Conservation (phyloP, 2,113 vertebrate species). For the Trogon melanurus region DNA sequence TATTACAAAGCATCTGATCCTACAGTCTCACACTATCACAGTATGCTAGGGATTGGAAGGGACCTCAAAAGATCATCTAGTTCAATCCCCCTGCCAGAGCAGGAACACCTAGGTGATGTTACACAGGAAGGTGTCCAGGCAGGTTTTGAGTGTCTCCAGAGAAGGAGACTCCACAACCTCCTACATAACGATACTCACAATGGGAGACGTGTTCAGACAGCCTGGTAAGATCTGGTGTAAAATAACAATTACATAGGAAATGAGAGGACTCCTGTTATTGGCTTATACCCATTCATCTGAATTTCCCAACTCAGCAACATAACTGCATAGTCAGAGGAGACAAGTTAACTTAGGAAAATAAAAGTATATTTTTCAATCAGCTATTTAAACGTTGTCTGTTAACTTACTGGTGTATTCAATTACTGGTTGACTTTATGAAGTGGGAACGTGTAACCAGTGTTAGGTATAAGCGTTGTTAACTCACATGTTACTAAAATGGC, state of each 20-base stretch:
- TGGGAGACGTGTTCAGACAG: neutral
- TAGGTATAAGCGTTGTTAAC: conserved; percentile 16
- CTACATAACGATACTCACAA: neutral
- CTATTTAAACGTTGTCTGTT: neutral
- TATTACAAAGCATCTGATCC: conserved; percentile 36
- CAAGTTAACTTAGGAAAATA: neutral
- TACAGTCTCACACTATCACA: too few relatives aligned
- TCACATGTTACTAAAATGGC: conserved; percentile 25
- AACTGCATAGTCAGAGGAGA: conserved; percentile 31
- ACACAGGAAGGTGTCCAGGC: too few relatives aligned
- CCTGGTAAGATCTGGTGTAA: neutral
- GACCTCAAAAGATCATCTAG: too few relatives aligned
- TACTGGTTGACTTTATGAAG: neutral
- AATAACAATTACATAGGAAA: neutral
- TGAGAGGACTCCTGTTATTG: neutral
- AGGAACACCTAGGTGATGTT: too few relatives aligned
- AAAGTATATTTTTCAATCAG: neutral
- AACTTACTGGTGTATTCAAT: conserved; percentile 8
- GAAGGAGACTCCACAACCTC: too few relatives aligned
- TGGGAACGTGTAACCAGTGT: neutral
- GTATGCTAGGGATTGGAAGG: too few relatives aligned
- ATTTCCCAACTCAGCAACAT: conserved; percentile 13
- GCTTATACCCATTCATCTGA: neutral
- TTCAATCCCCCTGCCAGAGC: too few relatives aligned
- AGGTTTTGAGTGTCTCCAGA: too few relatives aligned